Evolutionary conservation across 30 jellyfish, hydroid and myxozoan species (phyloP).

Genomic region (Pelagia noctiluca): DNA sequence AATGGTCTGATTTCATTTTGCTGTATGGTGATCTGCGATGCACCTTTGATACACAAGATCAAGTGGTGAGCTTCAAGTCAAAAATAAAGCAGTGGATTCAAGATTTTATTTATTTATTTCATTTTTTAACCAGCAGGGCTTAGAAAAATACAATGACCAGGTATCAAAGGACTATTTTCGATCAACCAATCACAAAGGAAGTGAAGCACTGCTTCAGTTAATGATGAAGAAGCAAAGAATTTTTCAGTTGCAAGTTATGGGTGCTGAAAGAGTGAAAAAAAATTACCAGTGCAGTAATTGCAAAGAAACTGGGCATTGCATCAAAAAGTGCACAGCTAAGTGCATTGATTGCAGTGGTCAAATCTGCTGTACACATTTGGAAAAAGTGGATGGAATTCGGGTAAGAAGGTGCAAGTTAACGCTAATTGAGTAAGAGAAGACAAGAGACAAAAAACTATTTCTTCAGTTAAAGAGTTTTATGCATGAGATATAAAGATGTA

Average conservation of each 20-base stretch:
- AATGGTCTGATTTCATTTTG: background rate
- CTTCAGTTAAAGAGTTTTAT: too few species aligned
- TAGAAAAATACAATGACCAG: slow-evolving; percentile 14
- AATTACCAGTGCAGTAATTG: background rate
- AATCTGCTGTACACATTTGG: slow-evolving; percentile 38
- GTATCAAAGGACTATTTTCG: slow-evolving; percentile 5
- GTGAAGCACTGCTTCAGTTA: slow-evolving; percentile 3
- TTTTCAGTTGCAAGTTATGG: background rate
- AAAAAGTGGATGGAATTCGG: background rate
- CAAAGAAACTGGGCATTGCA: background rate
- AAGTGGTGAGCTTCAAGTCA: too few species aligned
- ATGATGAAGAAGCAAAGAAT: background rate
- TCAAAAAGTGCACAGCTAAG: background rate
- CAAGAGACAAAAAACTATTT: too few species aligned
- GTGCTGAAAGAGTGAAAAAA: background rate
- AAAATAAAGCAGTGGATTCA: background rate
- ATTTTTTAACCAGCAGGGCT: slow-evolving; percentile 6
- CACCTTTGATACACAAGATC: background rate
- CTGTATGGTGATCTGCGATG: background rate
- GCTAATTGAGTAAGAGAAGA: too few species aligned
- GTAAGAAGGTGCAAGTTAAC: background rate
- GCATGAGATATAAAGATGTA: too few species aligned
- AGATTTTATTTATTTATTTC: background rate
- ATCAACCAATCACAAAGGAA: slow-evolving; percentile 7
- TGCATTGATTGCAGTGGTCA: slow-evolving; percentile 24